Conservation (phyloP, 2,113 vertebrate genomes). For the Macrotus californicus region DNA sequence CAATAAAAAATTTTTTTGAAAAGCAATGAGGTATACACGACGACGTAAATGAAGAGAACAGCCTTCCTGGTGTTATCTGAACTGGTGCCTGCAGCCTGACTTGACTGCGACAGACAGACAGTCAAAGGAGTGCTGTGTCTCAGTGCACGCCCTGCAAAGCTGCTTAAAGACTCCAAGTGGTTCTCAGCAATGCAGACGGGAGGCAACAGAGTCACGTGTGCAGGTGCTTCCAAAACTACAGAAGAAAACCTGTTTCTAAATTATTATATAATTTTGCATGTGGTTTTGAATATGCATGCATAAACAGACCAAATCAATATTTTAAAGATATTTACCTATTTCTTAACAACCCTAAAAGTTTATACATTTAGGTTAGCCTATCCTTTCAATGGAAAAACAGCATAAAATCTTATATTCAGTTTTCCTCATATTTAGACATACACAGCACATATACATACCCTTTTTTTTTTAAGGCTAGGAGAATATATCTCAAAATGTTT, state of each 20-base stretch:
- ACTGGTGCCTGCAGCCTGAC: not conserved
- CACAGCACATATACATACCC: not conserved
- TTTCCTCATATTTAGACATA: not conserved
- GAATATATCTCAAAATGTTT: not conserved
- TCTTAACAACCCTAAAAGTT: not conserved
- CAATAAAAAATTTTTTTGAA: not conserved
- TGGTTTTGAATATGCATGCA: not conserved
- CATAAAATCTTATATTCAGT: not conserved
- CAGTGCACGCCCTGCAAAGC: not conserved
- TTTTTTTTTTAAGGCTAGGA: not conserved
- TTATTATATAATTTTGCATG: not conserved
- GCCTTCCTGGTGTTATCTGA: not conserved
- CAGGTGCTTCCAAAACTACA: not conserved
- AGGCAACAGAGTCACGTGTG: not conserved
- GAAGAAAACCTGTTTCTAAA: not conserved
- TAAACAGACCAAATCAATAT: slow-evolving; percentile 1
- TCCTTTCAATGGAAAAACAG: not conserved
- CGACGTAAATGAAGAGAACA: not conserved
- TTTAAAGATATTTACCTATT: slow-evolving; percentile 2
- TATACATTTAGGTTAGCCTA: not conserved
- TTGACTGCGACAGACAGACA: not conserved
- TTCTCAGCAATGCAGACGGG: not conserved
- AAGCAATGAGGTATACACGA: not conserved
- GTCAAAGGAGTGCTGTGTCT: not conserved
- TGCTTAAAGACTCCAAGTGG: not conserved